Evolutionary conservation across 1,140 invertebrate genomes (phyloP), one percentile per base, ranked within the genome.

Genomic region (Bombus superbus): DNA sequence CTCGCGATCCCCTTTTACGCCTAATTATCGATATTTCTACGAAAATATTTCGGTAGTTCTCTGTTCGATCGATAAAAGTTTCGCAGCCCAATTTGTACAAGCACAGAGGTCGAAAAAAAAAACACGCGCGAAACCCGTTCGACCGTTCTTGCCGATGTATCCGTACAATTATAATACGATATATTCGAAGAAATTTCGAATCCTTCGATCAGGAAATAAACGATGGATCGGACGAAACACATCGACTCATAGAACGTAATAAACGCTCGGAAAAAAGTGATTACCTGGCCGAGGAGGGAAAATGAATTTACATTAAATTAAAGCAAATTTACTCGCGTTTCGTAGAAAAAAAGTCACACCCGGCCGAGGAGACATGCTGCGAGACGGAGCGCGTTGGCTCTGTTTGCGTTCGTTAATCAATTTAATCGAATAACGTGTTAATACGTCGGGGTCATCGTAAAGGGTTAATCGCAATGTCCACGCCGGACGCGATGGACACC

Each of bases 401-500:
- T 88, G 83, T 88, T 91, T 77, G 84, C 42, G 90, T 79, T 81
- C 57, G 81, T 89, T 92, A 90, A 92, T 89, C 89, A 78, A 57
- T 88, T 90, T 86, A 87, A 90, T 91, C 87, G 88, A 92, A 92
- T 89, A 92, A 92, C 81, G 76, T 91, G 91, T 92, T 91, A 87
- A 86, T 86, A 89, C 87, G 66, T 84, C 83, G 92, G 90, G 88
- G 91, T 93, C 90, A 88, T 91, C 88, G 76, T 69, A 90, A 91
- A 85, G 89, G 90, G 89, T 92, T 91, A 92, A 92, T 93, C 90
- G 89, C 91, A 85, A 94, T 95, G 93, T 94, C 93, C 88, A 93
- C 92, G 72, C 91, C 93, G 91, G 94, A 94, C 89, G 94, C 90
- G 91, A 94, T 95, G 93, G 92, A 94, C 77, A 95, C 92, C 86